Evolutionary conservation across 2,113 vertebrate genomes (phyloP), one percentile per base, ranked within the genome.

Genomic region (Centrocercus urophasianus): DNA sequence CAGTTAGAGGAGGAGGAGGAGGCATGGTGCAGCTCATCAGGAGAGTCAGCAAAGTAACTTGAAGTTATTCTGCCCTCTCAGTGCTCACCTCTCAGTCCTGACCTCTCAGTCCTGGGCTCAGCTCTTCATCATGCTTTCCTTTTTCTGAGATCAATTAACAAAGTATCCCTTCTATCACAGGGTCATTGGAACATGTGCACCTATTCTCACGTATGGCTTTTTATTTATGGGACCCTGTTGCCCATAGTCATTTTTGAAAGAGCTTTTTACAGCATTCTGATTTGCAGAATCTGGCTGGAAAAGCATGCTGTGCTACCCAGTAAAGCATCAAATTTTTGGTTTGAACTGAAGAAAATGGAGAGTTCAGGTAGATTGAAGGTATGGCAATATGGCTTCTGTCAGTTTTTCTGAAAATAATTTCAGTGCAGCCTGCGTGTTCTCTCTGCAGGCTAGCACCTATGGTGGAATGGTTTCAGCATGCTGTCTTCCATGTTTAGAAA

Each of bases 1-100:
- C 3, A 6, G 0, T 40, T 59, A 34, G 7, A 12, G 1, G 42
- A 20, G 15, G 12, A 3, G 9, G 12, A 3, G 9, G 8, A 11
- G 24, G 25, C 1, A 15, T 34, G 30, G n/a, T 66, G 56, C 15
- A 59, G 8, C 22, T 74, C 30, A 13, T 18, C 1, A 2, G 43
- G 16, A 43, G 21, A 79, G 32, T 8, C 17, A 61, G 20, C 19
- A 43, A 36, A 73, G 10, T 27, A 77, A 47, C 30, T 77, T 60
- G 36, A 54, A 45, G 38, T 1, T 15, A 66, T 70, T 13, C 17
- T 34, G 17, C 1, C 2, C 38, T 38, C 38, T 38, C 38, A 38
- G 4, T 56, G 36, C 24, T 34, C 84, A 4, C 45, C 4, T 52
- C 36, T 30, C 11, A 8, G 60, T 45, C 47, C 38, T n/a, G 34